phyloP scores from a whole-genome alignment of 2,888 invertebrate species.

The Cremastobaeus sp. region DNA sequence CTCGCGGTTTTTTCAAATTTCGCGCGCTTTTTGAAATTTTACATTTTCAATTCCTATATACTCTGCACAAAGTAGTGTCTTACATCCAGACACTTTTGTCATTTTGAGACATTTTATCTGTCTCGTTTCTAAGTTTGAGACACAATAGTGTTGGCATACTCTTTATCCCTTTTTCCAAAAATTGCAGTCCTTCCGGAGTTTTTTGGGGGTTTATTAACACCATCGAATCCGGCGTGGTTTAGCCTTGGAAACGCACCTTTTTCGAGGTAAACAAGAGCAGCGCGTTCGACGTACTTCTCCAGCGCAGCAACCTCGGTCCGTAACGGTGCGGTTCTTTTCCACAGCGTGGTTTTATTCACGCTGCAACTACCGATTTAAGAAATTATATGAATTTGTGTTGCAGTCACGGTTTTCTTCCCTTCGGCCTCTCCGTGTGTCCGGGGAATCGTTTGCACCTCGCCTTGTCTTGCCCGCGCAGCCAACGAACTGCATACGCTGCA shows the following conservation, averaged over 20 bases:
- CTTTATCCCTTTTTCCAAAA: no score
- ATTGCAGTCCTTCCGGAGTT: no score
- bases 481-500: slow-evolving; percentile 59
- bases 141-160: no score
- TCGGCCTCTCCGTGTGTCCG: slow-evolving; percentile 28
- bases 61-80: no score
- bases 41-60: no score
- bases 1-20: no score
- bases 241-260: slow-evolving; percentile 24
- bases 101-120: no score
- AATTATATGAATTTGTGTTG: slow-evolving; percentile 57
- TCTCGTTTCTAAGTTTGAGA: no score
- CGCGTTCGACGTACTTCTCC: slow-evolving; percentile 33
- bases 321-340: slow-evolving; percentile 57
- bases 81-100: no score
- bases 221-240: no score
- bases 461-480: slow-evolving; percentile 43
- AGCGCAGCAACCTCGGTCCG: slow-evolving; percentile 40
- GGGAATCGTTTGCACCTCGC: slow-evolving; percentile 51
- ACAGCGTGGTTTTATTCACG: slow-evolving; percentile 52
- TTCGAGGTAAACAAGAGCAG: slow-evolving; percentile 39
- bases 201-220: no score
- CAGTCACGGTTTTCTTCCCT: slow-evolving; percentile 55
- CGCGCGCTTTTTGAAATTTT: no score
- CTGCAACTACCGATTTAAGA: slow-evolving; percentile 60